Base-by-base conservation (phyloP, 2,113 vertebrate species). In the Lathamus discolor region DNA sequence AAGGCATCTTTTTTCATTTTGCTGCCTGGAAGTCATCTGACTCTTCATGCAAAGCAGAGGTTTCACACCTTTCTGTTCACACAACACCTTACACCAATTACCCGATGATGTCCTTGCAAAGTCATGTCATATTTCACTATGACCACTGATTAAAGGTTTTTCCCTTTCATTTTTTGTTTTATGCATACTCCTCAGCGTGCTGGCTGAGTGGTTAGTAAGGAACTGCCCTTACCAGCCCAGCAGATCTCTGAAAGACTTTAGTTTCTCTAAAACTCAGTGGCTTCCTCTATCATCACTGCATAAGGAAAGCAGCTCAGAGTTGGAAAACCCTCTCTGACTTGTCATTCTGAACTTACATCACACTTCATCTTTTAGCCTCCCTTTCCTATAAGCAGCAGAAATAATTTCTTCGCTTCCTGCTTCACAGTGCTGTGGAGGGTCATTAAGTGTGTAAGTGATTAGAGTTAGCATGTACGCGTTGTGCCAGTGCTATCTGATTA, bases 21-120 rank as follows among this genome's bases (percentile, higher is more conserved):
- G 46, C 83, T 98, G 94, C 83, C 81, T 97, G 95, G 96, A 97
- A 98, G 96, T 92, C 88, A 95, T 93, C 83, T 96, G 90, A 79
- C 49, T 81, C 83, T 93, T 89, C 86, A 97, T 97, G 97, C 95
- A 97, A 98, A 98, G 78, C 92, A 97, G 97, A 97, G 97, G 97
- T 98, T 98, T 98, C 97, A 97, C 97, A 97, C 97, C 83, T 82
- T 76, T 93, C 48, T 72, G n/a, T 90, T 96, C 85, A 88, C 88
- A 33, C 83, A 89, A 75, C 82, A 87, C 78, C 82, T 83, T 88
- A 96, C n/a, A 92, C 73, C 77, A 82, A 64, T 74, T 89, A 91
- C 89, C 75, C 61, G 0, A 79, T 89, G 54, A 86, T 91, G 84
- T 48, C 83, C 92, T 95, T 96, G 83, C 86, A 90, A 93, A 96